These are phyloP conservation scores for Catostomus latipinnis DNA, from an alignment of 2,797 vertebrate species.

Conservation along the genomic window DNA sequence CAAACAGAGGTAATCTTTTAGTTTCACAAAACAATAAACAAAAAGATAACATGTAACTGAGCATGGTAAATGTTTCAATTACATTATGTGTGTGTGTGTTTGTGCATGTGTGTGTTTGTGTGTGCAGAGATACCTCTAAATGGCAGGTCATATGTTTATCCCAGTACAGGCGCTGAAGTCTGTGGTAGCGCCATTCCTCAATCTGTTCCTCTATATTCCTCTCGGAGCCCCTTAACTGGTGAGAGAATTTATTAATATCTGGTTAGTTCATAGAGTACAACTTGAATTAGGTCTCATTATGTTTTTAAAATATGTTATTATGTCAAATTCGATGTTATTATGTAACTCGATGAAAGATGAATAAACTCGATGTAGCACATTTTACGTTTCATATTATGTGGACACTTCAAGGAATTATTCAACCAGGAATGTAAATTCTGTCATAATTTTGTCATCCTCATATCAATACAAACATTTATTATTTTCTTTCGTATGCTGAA, in stretches of 20 bases:
- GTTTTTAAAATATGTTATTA: no score
- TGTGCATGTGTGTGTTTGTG: not conserved
- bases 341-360: no score
- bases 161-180: slow-evolving; percentile 42
- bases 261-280: no score
- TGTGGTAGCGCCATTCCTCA: slow-evolving; percentile 11
- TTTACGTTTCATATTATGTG: no score
- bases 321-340: no score
- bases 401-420: no score
- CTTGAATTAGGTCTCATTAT: no score
- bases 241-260: slow-evolving; percentile 19
- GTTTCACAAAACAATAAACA: not conserved
- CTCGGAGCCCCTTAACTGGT: slow-evolving; percentile 69
- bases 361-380: no score
- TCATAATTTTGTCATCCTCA: no score
- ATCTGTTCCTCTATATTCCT: slow-evolving; percentile 27
- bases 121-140: slow-evolving; percentile 12
- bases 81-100: not conserved
- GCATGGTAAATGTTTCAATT: not conserved
- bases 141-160: not conserved
- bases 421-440: no score
- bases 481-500: no score
- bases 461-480: no score
- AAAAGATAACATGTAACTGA: not conserved
- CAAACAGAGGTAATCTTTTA: slow-evolving; percentile 27